These are phyloP conservation scores for Fistularia tabacaria DNA, from an alignment of 2,797 vertebrate species.

Conservation along the genomic window DNA sequence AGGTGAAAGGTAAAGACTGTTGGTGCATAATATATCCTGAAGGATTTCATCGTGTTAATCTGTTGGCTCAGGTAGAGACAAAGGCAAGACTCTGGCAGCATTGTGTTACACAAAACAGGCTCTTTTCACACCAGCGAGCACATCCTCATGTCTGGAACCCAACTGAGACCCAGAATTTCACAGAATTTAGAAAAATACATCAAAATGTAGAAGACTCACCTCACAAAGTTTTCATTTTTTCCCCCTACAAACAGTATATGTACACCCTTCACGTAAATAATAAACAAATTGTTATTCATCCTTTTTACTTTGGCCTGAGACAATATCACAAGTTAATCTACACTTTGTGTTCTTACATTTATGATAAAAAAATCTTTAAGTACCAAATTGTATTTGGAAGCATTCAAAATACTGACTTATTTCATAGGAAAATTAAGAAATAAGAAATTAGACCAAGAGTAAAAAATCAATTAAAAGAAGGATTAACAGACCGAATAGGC, in stretches of 20 bases:
- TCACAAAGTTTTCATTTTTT: constrained; percentile 4
- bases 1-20: constrained; percentile 49
- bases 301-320: no score
- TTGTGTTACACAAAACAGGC: constrained; percentile 38
- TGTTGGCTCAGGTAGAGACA: constrained; percentile 54
- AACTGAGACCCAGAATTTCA: constrained; percentile 25
- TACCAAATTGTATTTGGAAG: no score
- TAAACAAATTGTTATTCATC: no score
- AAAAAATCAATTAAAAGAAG: no score
- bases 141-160: constrained; percentile 10
- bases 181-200: constrained; percentile 38
- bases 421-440: no score
- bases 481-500: no score
- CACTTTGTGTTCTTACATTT: no score
- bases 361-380: no score
- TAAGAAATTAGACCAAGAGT: no score
- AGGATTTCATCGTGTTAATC: constrained; percentile 57
- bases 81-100: constrained; percentile 50
- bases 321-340: no score
- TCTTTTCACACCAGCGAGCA: constrained; percentile 24
- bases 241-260: neutral
- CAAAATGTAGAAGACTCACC: constrained; percentile 12
- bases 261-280: no score
- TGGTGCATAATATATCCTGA: constrained; percentile 49
- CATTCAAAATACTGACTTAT: no score